Evolutionary conservation across 1,140 invertebrate genomes (phyloP).

Genomic region (Pseudomyrmex pallidus): DNA sequence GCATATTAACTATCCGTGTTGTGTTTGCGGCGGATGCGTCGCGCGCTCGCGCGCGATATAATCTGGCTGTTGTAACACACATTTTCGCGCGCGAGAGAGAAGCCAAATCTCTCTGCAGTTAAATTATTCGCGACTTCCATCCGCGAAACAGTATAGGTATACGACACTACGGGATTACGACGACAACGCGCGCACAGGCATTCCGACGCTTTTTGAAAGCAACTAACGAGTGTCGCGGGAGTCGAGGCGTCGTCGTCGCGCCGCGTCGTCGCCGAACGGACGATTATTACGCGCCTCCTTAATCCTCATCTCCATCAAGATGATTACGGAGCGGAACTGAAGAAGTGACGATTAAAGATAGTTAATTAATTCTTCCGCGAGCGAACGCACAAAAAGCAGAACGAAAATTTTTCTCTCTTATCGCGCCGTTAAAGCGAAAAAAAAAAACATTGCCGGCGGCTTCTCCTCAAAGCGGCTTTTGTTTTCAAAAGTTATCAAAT

Average conservation of each 20-base stretch:
- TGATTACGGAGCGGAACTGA: neutral
- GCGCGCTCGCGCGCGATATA: conserved; percentile 67
- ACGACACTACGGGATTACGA: conserved; percentile 52
- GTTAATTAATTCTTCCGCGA: conserved; percentile 7
- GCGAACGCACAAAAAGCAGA: too few species aligned
- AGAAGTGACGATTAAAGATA: conserved; percentile 7
- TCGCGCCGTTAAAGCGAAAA: too few species aligned
- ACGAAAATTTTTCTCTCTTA: too few species aligned
- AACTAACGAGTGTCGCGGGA: conserved; percentile 37
- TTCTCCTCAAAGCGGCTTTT: too few species aligned
- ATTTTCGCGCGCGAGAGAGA: conserved; percentile 60
- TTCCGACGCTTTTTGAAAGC: conserved; percentile 20
- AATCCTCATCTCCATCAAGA: conserved; percentile 10
- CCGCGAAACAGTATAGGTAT: conserved; percentile 57
- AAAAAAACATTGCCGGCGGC: too few species aligned
- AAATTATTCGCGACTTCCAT: conserved; percentile 71
- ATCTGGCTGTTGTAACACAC: conserved; percentile 73
- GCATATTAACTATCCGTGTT: conserved; percentile 78
- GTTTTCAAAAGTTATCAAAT: too few species aligned
- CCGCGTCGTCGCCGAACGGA: conserved; percentile 20
- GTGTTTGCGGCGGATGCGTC: conserved; percentile 71
- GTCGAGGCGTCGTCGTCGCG: conserved; percentile 58
- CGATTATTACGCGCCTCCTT: conserved; percentile 16
- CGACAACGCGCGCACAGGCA: neutral
- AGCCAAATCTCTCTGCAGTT: conserved; percentile 11